Conservation (phyloP, 1,140 invertebrate genomes). For the Chrysopa pallens region DNA sequence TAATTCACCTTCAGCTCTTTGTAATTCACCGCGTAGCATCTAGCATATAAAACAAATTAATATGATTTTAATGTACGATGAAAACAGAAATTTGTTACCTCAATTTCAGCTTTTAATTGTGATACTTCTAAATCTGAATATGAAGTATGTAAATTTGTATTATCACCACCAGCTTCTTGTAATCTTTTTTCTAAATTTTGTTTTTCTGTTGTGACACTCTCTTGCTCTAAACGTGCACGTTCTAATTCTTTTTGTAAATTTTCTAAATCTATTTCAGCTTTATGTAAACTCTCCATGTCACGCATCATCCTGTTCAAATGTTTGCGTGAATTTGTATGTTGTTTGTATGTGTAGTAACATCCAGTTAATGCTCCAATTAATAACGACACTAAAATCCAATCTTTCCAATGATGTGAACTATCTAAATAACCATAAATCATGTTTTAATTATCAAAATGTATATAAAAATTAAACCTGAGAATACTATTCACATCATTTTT, state of each 20-base stretch:
- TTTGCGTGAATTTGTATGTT: conserved; percentile 69
- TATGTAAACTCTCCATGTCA: conserved; percentile 82
- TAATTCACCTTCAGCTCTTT: conserved; percentile 71
- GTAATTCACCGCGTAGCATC: conserved; percentile 64
- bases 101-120: conserved; percentile 65
- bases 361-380: conserved; percentile 67
- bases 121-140: conserved; percentile 67
- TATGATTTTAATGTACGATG: not conserved
- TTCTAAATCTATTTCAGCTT: conserved; percentile 70
- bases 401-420: conserved; percentile 65
- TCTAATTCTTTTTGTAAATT: conserved; percentile 60
- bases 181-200: conserved; percentile 59
- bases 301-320: conserved; percentile 78
- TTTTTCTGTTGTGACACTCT: conserved; percentile 62
- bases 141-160: conserved; percentile 41
- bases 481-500: too few relatives aligned
- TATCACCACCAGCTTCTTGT: conserved; percentile 41
- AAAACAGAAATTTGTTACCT: conserved; percentile 27
- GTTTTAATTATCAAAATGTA: conserved; percentile 1
- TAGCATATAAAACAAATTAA: conserved; percentile 5
- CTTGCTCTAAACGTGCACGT: conserved; percentile 38
- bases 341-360: conserved; percentile 79
- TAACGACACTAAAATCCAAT: conserved; percentile 66
- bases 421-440: conserved; percentile 26
- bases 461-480: conserved; percentile 1